Conservation (phyloP, 2,113 vertebrate species). For the Phainopepla nitens region DNA sequence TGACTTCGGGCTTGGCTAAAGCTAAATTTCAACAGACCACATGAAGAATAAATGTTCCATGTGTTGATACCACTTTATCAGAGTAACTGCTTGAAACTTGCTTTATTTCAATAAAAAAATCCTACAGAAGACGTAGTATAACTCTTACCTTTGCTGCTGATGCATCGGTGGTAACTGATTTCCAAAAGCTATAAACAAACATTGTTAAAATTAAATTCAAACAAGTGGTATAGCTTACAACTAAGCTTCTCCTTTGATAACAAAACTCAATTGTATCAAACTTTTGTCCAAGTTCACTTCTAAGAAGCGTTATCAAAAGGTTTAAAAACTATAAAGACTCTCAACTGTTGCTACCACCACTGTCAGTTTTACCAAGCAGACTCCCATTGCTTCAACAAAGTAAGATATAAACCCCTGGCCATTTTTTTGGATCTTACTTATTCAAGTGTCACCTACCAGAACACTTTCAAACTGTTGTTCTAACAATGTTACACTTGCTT, state of each 20-base stretch:
- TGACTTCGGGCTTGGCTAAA: background rate
- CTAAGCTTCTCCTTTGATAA: background rate
- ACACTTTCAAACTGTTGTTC: conserved; percentile 7
- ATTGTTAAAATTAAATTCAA: background rate
- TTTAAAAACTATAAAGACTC: background rate
- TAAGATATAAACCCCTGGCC: background rate
- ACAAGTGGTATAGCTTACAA: background rate
- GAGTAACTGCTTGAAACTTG: background rate
- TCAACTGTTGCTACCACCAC: background rate
- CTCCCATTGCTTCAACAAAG: background rate
- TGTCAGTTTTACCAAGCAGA: background rate
- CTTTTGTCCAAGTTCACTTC: background rate
- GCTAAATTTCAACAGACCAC: background rate
- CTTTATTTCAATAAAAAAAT: background rate
- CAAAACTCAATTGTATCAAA: background rate
- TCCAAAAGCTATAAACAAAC: conserved; percentile 81
- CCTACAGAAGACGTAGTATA: background rate
- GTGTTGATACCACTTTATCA: accelerated
- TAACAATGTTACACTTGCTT: conserved; percentile 25
- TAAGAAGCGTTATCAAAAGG: background rate
- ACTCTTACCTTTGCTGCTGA: conserved; percentile 85
- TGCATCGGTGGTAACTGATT: conserved; percentile 88
- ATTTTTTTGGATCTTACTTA: background rate
- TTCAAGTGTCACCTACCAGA: background rate
- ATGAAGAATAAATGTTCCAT: background rate